These are phyloP conservation scores for Venusia cambrica DNA, from an alignment of 2,888 invertebrate genomes.

Conservation along the genomic window DNA sequence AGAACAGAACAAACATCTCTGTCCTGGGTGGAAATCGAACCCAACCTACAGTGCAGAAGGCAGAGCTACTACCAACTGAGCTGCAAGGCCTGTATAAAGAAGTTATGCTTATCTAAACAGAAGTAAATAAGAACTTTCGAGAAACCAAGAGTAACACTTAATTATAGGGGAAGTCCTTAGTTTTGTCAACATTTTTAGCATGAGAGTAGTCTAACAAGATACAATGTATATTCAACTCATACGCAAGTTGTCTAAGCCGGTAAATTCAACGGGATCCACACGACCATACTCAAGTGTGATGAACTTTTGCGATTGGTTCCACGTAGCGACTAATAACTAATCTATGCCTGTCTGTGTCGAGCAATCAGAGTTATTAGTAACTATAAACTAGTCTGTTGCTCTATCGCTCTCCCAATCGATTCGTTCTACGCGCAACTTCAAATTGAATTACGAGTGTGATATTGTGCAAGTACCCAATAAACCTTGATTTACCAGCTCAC, in stretches of 20 bases:
- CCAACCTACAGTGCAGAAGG: too few relatives aligned
- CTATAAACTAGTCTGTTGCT: slow-evolving; percentile 28
- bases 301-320: slow-evolving; percentile 31
- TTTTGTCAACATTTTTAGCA: slow-evolving; percentile 4
- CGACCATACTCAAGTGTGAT: slow-evolving; percentile 29
- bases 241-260: slow-evolving; percentile 12
- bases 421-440: slow-evolving; percentile 61
- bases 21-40: too few relatives aligned
- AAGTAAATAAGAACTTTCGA: too few relatives aligned
- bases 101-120: too few relatives aligned
- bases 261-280: slow-evolving; percentile 27
- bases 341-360: too few relatives aligned
- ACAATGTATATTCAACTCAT: slow-evolving; percentile 13
- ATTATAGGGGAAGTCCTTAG: slow-evolving; percentile 2
- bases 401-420: slow-evolving; percentile 53
- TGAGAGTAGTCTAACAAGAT: slow-evolving; percentile 8
- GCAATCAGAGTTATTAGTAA: too few relatives aligned
- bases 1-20: too few relatives aligned
- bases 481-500: slow-evolving; percentile 36
- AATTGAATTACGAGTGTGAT: slow-evolving; percentile 55
- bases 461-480: slow-evolving; percentile 51
- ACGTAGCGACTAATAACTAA: slow-evolving; percentile 15
- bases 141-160: too few relatives aligned
- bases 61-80: too few relatives aligned
- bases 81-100: too few relatives aligned